Evolutionary conservation across 1,140 invertebrate genomes (phyloP), one percentile per base, ranked within the genome.

Genomic region (Phthorimaea operculella): DNA sequence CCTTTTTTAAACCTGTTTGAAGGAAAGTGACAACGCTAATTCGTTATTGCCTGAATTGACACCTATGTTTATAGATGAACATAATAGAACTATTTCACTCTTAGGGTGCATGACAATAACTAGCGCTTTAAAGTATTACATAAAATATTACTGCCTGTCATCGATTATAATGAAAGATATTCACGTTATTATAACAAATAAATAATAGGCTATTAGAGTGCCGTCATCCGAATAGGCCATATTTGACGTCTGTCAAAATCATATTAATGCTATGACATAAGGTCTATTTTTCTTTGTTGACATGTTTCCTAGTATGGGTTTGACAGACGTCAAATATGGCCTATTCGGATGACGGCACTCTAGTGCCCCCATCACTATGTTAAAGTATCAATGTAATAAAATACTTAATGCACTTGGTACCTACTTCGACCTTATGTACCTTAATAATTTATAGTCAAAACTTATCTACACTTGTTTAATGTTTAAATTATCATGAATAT

Each of bases 101-200:
- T 63, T 75, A 75, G 71, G 75, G 72, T 81, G 81, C 81, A 84
- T 84, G 79, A 82, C 79, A 84, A 82, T 81, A 84, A 84, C 50
- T 82, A 83, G 72, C 73, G 73, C 72, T 79, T 84, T 79, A 73
- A 39, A 39, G 36, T 39, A 39, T 39, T 39, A 39, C 36, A 28
- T 28, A 28, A 28, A 12, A 39, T 39, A n/a, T 39, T 14, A 47
- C 44, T 47, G 44, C 44, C 44, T 4, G 36, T 39, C n/a, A n/a
- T 5, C 36, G 10, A n/a, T 12, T 39, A n/a, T 39, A n/a, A 39
- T 5, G 10, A 39, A 39, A 39, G 10, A 39, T 39, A 39, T 12
- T 12, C 36, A 39, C 36, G 21, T 28, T 28, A 28, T 6, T n/a
- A n/a, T n/a, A n/a, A n/a, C n/a, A n/a, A 28, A 28, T 28, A 39